These are phyloP conservation scores for Conus canariensis DNA, from an alignment of 2,888 invertebrate genomes.

Conservation along the genomic window DNA sequence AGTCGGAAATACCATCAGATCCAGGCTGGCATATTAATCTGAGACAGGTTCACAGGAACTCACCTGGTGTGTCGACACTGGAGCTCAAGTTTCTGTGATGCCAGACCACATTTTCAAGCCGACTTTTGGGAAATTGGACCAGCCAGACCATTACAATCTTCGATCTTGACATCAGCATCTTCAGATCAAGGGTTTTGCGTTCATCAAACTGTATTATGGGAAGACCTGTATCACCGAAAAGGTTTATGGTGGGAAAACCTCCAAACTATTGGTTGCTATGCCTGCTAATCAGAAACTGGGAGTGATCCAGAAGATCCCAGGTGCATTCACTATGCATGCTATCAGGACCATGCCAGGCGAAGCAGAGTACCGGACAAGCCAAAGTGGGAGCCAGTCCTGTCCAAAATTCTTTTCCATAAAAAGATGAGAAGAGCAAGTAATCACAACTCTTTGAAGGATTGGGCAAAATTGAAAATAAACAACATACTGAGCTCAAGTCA, in stretches of 20 bases:
- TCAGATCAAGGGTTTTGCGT: not conserved
- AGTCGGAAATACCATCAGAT: not conserved
- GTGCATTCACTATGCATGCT: not conserved
- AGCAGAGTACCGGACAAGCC: not conserved
- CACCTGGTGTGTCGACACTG: conserved; percentile 16
- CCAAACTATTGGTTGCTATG: not conserved
- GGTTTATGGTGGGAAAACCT: not conserved
- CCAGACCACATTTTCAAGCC: conserved; percentile 2
- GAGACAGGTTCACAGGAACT: not conserved
- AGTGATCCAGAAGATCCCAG: not conserved
- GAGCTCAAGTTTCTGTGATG: conserved; percentile 9
- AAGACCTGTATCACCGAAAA: not conserved
- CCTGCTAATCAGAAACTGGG: not conserved
- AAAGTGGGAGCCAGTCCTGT: no score
- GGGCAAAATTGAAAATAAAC: no score
- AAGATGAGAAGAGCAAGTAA: no score
- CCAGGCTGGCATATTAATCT: conserved; percentile 13
- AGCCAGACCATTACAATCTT: not conserved
- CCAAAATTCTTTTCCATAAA: no score
- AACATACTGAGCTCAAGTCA: no score
- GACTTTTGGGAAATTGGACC: not conserved
- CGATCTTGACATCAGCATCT: not conserved
- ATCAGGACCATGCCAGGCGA: not conserved
- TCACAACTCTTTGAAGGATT: no score
- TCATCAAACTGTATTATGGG: not conserved